These are phyloP conservation scores for Drosophila percnosoma DNA, from an alignment of 2,888 invertebrate species.

Conservation along the genomic window DNA sequence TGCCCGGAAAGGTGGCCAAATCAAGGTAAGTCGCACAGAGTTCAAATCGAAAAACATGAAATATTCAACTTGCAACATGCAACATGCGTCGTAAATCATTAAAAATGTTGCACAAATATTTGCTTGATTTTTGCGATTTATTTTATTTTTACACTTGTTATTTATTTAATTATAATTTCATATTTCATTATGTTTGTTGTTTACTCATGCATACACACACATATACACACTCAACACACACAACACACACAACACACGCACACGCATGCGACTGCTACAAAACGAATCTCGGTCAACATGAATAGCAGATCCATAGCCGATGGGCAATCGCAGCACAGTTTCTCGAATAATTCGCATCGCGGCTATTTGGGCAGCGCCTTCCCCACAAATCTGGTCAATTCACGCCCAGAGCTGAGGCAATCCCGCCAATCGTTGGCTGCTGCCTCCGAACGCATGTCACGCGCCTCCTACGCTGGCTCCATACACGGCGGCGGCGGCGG, in stretches of 20 bases:
- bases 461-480: constrained; percentile 89
- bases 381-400: constrained; percentile 91
- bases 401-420: constrained; percentile 92
- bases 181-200: constrained; percentile 47
- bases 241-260: constrained; percentile 27
- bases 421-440: constrained; percentile 94
- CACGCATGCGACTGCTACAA: constrained; percentile 8
- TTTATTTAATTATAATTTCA: constrained; percentile 53
- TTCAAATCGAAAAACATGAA: background rate
- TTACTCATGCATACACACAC: constrained; percentile 36
- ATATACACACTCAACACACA: constrained; percentile 11
- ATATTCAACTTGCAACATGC: background rate
- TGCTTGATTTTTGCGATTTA: constrained; percentile 37
- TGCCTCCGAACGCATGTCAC: constrained; percentile 92
- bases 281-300: background rate
- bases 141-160: constrained; percentile 25
- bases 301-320: constrained; percentile 90
- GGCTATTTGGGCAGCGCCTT: constrained; percentile 88
- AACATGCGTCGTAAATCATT: constrained; percentile 4
- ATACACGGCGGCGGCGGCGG: constrained; percentile 85
- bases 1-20: constrained; percentile 86
- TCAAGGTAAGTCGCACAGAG: constrained; percentile 83
- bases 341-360: constrained; percentile 92
- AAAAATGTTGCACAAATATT: constrained; percentile 32
- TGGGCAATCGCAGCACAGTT: constrained; percentile 95